A percentile compares a stretch with the other conserved stretches of the same genome.
These are phyloP conservation scores for Caretta caretta DNA, from an alignment of 2,113 vertebrate species.

Conservation along the genomic window DNA sequence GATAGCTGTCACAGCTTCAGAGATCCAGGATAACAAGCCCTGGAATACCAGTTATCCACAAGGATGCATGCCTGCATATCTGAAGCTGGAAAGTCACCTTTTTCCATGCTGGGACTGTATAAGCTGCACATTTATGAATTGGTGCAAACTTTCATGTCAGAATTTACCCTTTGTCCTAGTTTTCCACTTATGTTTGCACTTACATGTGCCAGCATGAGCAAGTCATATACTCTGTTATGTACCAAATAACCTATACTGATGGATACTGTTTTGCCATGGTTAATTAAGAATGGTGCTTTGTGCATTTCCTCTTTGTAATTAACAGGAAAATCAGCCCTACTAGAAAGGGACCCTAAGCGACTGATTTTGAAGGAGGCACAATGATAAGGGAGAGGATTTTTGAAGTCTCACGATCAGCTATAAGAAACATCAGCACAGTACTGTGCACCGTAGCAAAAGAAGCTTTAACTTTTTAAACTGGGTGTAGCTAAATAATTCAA, in stretches of 20 bases:
- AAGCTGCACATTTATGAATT: conserved; percentile 1
- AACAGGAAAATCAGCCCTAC: background rate
- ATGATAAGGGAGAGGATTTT: conserved; percentile 17
- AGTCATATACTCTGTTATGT: rapidly evolving
- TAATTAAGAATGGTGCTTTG: background rate
- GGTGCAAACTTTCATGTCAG: background rate
- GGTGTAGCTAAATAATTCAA: conserved; percentile 67
- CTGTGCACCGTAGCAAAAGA: background rate
- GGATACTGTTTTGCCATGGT: background rate
- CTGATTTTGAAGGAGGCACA: background rate
- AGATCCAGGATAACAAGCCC: conserved; percentile 24
- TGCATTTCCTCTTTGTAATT: conserved; percentile 20
- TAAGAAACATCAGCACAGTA: background rate
- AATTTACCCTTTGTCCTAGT: conserved; percentile 46
- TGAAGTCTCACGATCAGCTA: background rate
- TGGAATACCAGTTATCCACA: conserved; percentile 23
- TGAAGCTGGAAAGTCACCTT: background rate
- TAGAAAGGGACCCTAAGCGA: background rate
- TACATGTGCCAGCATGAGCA: background rate
- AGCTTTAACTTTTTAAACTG: conserved; percentile 49
- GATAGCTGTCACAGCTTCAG: conserved; percentile 1
- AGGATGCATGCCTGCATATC: conserved; percentile 30
- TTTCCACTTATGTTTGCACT: background rate
- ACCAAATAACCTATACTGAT: background rate
- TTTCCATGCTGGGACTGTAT: background rate